Evolutionary conservation across 1,140 invertebrate genomes (phyloP), one percentile per base, ranked within the genome.

Genomic region (Drosophila persimilis): DNA sequence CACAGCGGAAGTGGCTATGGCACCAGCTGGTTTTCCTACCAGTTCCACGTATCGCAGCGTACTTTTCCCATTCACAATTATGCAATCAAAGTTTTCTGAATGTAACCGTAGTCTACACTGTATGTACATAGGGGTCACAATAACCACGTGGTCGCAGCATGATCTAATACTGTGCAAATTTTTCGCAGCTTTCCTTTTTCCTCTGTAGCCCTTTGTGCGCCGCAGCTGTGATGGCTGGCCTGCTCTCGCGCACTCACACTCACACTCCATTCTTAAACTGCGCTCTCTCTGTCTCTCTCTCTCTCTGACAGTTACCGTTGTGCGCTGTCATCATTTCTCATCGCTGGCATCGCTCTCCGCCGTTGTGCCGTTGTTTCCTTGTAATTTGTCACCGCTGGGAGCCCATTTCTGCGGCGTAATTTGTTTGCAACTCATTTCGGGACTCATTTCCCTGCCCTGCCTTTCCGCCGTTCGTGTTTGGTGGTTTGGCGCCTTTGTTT

Each of bases 341-440:
- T 86, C 59, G 72, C 58, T 59, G 61, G 43, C 43, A 11, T 15
- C 29, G 39, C 52, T 15, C 31, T 45, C 11, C 45, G 13, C 44
- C 39, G 47, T 62, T 62, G 59, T 66, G 13, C 44, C 39, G 76
- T 67, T 84, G 75, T 73, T 86, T 73, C 66, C 83, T 78, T 88
- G 78, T 88, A 86, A 86, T 86, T 86, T 86, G 81, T 86, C 81
- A 88, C 81, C 59, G 81, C 83, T 86, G 81, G 35, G 83, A 86
- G 81, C 78, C 81, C 83, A 83, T 83, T 86, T 86, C 65, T 78
- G 81, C 71, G 74, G 71, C 78, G 77, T 70, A 86, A 86, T 86
- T 88, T 88, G 81, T 86, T 86, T 88, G 65, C 81, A 83, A 88
- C 74, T 76, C 83, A 83, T 85, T 84, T 76, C 44, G 76, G 59